Base-by-base conservation (phyloP, 2,888 invertebrate species). In the Machimus rusticus region DNA sequence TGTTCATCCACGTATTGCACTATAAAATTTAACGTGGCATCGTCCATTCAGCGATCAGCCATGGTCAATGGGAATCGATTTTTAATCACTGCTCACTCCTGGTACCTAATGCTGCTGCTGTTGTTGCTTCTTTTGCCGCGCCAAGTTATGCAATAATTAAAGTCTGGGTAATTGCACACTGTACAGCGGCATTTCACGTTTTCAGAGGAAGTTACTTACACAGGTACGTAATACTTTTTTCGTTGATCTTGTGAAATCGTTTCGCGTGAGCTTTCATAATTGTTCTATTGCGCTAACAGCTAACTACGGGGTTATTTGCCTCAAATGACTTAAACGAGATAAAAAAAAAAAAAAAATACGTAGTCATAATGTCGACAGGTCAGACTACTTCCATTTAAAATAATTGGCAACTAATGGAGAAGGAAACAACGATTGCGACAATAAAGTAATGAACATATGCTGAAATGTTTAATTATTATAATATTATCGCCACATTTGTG, bases 11-110 rank as follows among this genome's bases (percentile, higher is more conserved):
- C 66, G 66, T 66, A 66, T 66, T 66, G 28, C 28, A 66, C 66
- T 66, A 66, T 57, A 23, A 9, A 9, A 8, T 74, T 6, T 74
- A 31, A 74, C 14, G 74, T 74, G 34, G 37, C 74, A 34, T 76
- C 76, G 1, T 5, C 37, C 14, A 76, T 76, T 37, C 37, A 76
- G 37, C 37, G 34, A 76, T 34, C 34, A 76, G 16, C 76, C 76
- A 76, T 76, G 76, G 76, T 76, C 76, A 76, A 76, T 76, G 76
- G 76, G 19, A 76, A 76, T 76, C 37, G 76, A 34, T 37, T 76
- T 76, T 76, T 76, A 76, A 76, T 76, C 37, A 76, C 16, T 74
- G 19, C n/a, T n/a, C 23, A 19, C 66, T 51, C 51, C n/a, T 19
- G n/a, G 51, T n/a, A 51, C 51, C 51, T 28, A 66, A 28, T 66